Percentiles rank a stretch among this genome's conserved stretches.
Conservation (phyloP, 2,113 vertebrate genomes). For the Collichthys lucidus region DNA sequence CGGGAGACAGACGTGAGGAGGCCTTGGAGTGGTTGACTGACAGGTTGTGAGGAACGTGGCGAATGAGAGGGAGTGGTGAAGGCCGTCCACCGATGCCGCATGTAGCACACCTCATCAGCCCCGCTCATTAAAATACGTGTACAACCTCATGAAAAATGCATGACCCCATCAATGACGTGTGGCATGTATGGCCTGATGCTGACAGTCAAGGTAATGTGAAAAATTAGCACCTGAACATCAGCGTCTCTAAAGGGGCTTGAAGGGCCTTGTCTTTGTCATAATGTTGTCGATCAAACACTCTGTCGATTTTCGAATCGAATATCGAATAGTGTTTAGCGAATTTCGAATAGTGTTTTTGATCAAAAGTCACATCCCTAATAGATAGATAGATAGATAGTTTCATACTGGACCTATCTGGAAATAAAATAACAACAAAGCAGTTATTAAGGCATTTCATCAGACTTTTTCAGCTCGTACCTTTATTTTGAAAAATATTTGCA, state of each 20-base stretch:
- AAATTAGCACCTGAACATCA: constrained; percentile 46
- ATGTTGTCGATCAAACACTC: constrained; percentile 41
- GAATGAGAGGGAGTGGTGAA: constrained; percentile 67
- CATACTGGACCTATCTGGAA: constrained; percentile 8
- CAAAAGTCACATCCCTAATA: no score
- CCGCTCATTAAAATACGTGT: constrained; percentile 79
- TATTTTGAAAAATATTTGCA: constrained; percentile 16
- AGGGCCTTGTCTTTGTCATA: constrained; percentile 51
- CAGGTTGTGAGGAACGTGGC: constrained; percentile 61
- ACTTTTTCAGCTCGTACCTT: neutral
- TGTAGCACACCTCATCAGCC: constrained; percentile 68
- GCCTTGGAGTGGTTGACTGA: constrained; percentile 79
- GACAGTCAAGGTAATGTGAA: constrained; percentile 76
- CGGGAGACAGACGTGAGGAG: constrained; percentile 72
- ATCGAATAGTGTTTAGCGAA: no score
- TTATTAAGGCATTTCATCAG: constrained; percentile 30
- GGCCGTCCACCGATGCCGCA: constrained; percentile 58
- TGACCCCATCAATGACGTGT: constrained; percentile 72
- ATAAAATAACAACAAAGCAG: constrained; percentile 2
- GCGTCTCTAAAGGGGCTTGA: neutral
- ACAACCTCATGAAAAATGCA: constrained; percentile 76
- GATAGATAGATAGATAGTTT: no score
- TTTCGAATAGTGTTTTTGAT: no score
- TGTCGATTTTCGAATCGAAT: no score
- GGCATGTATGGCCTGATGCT: constrained; percentile 65